Evolutionary conservation across 2,113 vertebrate species (phyloP).

Genomic region (Gavialis gangeticus): DNA sequence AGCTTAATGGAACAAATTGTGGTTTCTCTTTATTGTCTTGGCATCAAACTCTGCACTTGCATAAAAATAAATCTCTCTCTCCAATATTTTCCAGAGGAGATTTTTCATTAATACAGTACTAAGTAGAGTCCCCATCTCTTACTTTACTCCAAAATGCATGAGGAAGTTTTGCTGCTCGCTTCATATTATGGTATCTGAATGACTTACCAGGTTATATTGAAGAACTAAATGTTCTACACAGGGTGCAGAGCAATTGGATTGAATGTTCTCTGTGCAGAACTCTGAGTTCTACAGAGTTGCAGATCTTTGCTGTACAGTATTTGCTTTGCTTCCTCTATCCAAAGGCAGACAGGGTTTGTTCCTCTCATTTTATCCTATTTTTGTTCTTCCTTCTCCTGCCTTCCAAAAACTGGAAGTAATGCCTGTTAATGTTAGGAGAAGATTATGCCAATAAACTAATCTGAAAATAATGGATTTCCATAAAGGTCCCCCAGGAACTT

Average conservation of each 20-base stretch:
- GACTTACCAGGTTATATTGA: not conserved
- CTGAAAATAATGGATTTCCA: not conserved
- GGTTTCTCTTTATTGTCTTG: slow-evolving; percentile 74
- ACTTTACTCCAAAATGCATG: not conserved
- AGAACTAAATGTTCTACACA: not conserved
- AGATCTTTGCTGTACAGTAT: not conserved
- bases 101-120: slow-evolving; percentile 50
- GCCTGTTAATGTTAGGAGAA: not conserved
- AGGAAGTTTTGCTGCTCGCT: slow-evolving; percentile 20
- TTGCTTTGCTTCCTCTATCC: not conserved
- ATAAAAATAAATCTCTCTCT: slow-evolving; percentile 70
- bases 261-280: not conserved
- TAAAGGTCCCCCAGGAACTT: slow-evolving; percentile 14
- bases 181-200: not conserved
- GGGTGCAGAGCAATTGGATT: not conserved
- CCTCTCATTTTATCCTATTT: not conserved
- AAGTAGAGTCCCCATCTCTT: not conserved
- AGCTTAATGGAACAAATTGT: slow-evolving; percentile 73
- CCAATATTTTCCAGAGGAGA: slow-evolving; percentile 46
- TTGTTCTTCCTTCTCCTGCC: not conserved
- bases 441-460: not conserved
- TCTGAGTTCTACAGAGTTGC: not conserved
- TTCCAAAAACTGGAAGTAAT: slow-evolving; percentile 12
- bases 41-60: slow-evolving; percentile 74
- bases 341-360: not conserved